Percentiles rank a stretch among this genome's conserved stretches.
Conservation (phyloP, 2,113 vertebrate genomes). For the Varanus salvator region DNA sequence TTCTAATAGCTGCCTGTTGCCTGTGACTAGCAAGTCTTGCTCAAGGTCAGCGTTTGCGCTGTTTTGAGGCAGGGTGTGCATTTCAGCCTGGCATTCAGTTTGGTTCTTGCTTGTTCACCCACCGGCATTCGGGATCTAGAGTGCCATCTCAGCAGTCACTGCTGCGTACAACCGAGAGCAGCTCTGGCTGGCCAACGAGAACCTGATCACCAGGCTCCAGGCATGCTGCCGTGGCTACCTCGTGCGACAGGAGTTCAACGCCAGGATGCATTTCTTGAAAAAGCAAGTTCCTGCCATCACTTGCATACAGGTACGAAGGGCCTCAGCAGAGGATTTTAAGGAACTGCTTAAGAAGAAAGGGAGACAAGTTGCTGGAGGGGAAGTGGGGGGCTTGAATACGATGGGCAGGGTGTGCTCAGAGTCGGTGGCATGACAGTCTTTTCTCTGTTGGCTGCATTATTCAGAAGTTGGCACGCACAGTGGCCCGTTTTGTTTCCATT, state of each 20-base stretch:
- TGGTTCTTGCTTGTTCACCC: too few relatives aligned
- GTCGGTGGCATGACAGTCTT: background rate
- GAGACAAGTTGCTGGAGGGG: background rate
- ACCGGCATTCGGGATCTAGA: conserved; percentile 56
- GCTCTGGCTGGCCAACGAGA: conserved; percentile 96
- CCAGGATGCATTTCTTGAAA: conserved; percentile 88
- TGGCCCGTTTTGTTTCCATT: too few relatives aligned
- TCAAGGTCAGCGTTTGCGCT: background rate
- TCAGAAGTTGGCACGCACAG: background rate
- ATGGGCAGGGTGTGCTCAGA: too few relatives aligned
- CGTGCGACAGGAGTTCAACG: conserved; percentile 84
- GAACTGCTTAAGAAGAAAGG: too few relatives aligned
- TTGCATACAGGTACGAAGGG: conserved; percentile 87
- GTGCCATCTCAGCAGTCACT: conserved; percentile 92
- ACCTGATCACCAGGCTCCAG: conserved; percentile 89
- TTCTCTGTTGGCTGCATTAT: too few relatives aligned
- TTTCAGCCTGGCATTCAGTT: background rate
- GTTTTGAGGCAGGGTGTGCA: too few relatives aligned
- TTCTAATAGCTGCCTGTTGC: too few relatives aligned
- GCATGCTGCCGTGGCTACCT: conserved; percentile 93
- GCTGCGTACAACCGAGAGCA: conserved; percentile 96
- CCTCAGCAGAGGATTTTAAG: background rate
- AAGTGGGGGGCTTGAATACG: background rate
- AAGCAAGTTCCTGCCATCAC: conserved; percentile 91
- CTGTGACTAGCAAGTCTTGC: background rate